A percentile compares a stretch with the other conserved stretches of the same genome.
These are phyloP conservation scores for Euphonia xanthogaster DNA, from an alignment of 2,797 vertebrate species.

Conservation along the genomic window DNA sequence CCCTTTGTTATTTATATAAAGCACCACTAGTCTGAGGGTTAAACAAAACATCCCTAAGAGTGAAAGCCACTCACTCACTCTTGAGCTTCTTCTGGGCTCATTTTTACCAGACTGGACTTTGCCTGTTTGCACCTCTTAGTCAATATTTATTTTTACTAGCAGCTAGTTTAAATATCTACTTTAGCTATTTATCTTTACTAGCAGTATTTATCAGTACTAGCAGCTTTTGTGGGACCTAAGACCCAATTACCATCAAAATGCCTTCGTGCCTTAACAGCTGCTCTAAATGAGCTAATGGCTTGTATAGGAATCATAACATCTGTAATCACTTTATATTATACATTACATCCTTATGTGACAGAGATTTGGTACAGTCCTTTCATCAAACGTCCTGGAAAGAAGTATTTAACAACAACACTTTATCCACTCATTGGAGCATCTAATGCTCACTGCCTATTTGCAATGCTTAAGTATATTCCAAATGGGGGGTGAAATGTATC, in stretches of 20 bases:
- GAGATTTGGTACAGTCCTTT: conserved; percentile 58
- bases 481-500: background rate
- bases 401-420: conserved; percentile 27
- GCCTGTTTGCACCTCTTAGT: background rate
- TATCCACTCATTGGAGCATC: conserved; percentile 39
- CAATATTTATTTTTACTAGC: background rate
- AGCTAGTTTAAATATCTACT: background rate
- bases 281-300: conserved; percentile 57
- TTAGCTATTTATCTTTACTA: background rate
- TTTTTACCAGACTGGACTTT: background rate
- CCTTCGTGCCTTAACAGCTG: conserved; percentile 7
- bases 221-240: conserved; percentile 39
- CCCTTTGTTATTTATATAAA: conserved; percentile 9
- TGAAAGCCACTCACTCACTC: background rate
- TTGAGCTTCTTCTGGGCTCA: background rate
- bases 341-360: background rate
- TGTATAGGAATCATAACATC: conserved; percentile 22
- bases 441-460: conserved; percentile 40
- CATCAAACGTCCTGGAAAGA: conserved; percentile 25
- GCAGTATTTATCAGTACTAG: background rate
- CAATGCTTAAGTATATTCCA: conserved; percentile 27
- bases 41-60: background rate
- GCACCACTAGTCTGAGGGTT: background rate
- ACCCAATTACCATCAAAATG: conserved; percentile 17
- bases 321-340: background rate